phyloP scores from a whole-genome alignment of 64 coral and sea anemone genomes.

The Montipora foliosa region DNA sequence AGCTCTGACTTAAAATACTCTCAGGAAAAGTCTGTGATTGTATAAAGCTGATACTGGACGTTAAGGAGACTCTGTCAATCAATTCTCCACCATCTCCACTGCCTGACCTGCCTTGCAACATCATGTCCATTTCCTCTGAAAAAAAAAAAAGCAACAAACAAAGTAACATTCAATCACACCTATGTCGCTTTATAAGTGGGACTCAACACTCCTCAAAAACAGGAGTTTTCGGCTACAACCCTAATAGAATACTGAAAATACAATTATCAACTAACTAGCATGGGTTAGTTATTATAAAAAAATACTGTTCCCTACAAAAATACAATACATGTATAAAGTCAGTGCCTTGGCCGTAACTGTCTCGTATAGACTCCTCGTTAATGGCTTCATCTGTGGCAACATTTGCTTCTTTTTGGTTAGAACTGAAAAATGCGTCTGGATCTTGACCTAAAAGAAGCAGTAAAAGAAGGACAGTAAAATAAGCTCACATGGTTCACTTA shows the following conservation, averaged over 20 bases:
- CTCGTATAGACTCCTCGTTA: slow-evolving; percentile 39
- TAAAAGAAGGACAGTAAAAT: too few relatives aligned
- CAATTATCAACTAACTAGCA: too few relatives aligned
- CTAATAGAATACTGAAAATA: too few relatives aligned
- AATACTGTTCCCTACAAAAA: neutral
- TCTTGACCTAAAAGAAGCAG: slow-evolving; percentile 51
- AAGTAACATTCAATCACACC: too few relatives aligned
- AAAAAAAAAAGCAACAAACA: neutral
- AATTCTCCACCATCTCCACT: slow-evolving; percentile 95
- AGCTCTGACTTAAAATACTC: slow-evolving; percentile 89
- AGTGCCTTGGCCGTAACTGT: slow-evolving; percentile 58
- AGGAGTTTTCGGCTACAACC: too few relatives aligned
- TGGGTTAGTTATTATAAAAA: too few relatives aligned
- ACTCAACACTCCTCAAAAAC: too few relatives aligned
- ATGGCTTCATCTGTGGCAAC: neutral
- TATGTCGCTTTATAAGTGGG: too few relatives aligned
- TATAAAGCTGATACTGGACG: slow-evolving; percentile 91
- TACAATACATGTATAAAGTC: neutral
- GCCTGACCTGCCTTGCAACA: slow-evolving; percentile 80
- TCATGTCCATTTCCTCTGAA: slow-evolving; percentile 79
- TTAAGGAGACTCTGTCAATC: slow-evolving; percentile 88
- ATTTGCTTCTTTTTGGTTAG: slow-evolving; percentile 28
- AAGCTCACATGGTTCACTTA: too few relatives aligned
- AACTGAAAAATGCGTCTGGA: slow-evolving; percentile 81
- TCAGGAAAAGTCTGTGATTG: slow-evolving; percentile 96